Conservation (phyloP, 2,797 vertebrate genomes). For the Sebastes kiyomatsui region DNA sequence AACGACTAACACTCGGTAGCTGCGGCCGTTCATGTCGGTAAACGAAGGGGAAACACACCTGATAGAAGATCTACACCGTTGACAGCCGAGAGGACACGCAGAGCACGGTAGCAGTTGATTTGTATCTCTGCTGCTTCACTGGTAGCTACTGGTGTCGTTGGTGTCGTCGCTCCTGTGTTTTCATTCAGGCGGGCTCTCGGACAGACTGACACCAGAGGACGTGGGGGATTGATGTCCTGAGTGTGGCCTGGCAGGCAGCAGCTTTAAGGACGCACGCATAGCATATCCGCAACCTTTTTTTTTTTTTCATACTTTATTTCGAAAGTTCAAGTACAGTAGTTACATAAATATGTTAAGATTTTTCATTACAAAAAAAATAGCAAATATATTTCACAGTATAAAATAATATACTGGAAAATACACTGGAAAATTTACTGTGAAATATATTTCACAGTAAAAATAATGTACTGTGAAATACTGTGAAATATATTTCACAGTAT, state of each 20-base stretch:
- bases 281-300: too few relatives aligned
- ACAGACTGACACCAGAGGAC: background rate
- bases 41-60: slow-evolving; percentile 40
- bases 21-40: rapidly evolving
- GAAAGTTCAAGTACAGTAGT: too few relatives aligned
- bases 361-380: too few relatives aligned
- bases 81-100: background rate
- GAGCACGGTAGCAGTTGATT: background rate
- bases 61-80: background rate
- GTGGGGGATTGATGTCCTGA: rapidly evolving
- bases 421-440: too few relatives aligned
- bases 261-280: background rate
- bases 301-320: too few relatives aligned
- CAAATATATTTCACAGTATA: too few relatives aligned
- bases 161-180: slow-evolving; percentile 54
- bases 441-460: too few relatives aligned
- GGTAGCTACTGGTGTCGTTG: background rate
- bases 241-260: background rate
- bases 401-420: too few relatives aligned
- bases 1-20: background rate
- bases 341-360: too few relatives aligned
- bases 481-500: too few relatives aligned
- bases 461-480: too few relatives aligned
- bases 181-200: slow-evolving; percentile 70
- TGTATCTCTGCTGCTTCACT: slow-evolving; percentile 3